These are phyloP conservation scores for Sebastes hopkinsi DNA, from an alignment of 2,797 vertebrate genomes.

Conservation along the genomic window DNA sequence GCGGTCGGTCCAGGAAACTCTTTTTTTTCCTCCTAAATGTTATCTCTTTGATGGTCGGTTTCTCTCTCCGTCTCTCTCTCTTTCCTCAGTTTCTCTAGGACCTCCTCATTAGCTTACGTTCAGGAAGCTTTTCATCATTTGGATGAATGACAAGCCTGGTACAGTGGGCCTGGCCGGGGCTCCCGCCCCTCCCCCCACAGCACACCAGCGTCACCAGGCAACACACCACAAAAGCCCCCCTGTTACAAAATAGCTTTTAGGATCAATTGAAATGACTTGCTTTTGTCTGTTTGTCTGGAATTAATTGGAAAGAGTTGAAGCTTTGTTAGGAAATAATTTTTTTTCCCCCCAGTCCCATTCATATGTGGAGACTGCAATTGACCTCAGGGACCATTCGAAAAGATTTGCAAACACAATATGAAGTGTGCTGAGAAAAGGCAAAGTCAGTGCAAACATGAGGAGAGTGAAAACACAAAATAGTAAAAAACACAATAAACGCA, in stretches of 20 bases:
- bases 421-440: conserved; percentile 43
- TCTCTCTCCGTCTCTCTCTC: conserved; percentile 20
- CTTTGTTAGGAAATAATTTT: conserved; percentile 73
- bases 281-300: conserved; percentile 79
- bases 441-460: conserved; percentile 19
- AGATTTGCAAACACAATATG: conserved; percentile 60
- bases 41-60: conserved; percentile 80
- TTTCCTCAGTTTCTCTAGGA: conserved; percentile 55
- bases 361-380: conserved; percentile 60
- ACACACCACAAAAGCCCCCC: conserved; percentile 79
- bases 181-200: conserved; percentile 54
- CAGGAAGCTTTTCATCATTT: conserved; percentile 86
- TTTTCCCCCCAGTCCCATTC: conserved; percentile 44
- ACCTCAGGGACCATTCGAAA: conserved; percentile 50
- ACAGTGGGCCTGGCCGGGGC: conserved; percentile 55
- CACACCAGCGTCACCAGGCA: conserved; percentile 77
- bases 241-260: conserved; percentile 80
- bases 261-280: conserved; percentile 77
- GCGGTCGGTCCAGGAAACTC: conserved; percentile 72
- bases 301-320: conserved; percentile 80
- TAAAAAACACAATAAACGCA: neutral
- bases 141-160: conserved; percentile 77
- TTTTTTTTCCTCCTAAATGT: conserved; percentile 72
- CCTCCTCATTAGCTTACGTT: conserved; percentile 81
- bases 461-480: neutral